phyloP scores from a whole-genome alignment of 2,888 invertebrate species.

The Rotaria socialis region DNA sequence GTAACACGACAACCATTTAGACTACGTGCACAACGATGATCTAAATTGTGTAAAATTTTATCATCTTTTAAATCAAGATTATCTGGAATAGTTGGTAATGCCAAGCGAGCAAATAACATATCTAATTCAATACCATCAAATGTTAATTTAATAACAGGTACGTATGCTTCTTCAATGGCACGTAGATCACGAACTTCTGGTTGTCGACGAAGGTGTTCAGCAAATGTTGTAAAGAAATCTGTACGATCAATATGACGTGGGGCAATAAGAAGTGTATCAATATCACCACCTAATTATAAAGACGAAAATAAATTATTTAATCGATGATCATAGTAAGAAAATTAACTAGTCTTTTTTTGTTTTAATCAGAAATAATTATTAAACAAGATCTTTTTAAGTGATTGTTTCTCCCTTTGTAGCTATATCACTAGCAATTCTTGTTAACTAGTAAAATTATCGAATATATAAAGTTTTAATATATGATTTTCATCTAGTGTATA shows the following conservation, averaged over 20 bases:
- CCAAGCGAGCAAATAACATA: constrained; percentile 88
- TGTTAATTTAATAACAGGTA: constrained; percentile 97
- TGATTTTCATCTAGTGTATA: no score
- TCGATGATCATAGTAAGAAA: no score
- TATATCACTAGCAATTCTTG: no score
- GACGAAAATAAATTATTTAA: background rate
- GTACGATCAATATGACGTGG: constrained; percentile 85
- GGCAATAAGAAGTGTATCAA: constrained; percentile 94
- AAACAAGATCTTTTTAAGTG: no score
- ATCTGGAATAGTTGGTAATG: constrained; percentile 84
- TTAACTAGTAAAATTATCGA: no score
- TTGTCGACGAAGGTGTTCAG: constrained; percentile 79
- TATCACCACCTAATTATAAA: constrained; percentile 69
- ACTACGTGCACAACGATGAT: constrained; percentile 90
- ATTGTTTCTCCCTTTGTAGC: no score
- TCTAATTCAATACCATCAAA: constrained; percentile 96
- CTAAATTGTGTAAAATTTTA: constrained; percentile 67
- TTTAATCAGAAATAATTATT: no score
- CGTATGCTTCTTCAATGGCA: constrained; percentile 80
- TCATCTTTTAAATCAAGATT: constrained; percentile 45
- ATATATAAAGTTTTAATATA: no score
- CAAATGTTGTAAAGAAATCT: constrained; percentile 91
- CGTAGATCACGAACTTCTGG: constrained; percentile 77
- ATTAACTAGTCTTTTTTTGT: no score
- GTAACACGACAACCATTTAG: constrained; percentile 96